These are phyloP conservation scores for Cephus nigrinus DNA, from an alignment of 2,888 invertebrate genomes.

Conservation along the genomic window DNA sequence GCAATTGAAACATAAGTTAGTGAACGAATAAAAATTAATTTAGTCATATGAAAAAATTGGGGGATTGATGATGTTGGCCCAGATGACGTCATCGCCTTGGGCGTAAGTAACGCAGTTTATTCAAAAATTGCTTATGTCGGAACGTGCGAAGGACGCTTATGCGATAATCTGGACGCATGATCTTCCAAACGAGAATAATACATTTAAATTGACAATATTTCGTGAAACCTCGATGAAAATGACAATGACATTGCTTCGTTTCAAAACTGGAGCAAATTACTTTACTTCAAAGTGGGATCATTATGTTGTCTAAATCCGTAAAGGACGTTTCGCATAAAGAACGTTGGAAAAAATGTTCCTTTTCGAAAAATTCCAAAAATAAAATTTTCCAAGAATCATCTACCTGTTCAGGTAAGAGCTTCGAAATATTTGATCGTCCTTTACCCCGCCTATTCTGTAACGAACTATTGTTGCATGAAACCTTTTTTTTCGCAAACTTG, in stretches of 20 bases:
- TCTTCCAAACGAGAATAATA: background rate
- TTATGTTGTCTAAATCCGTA: too few relatives aligned
- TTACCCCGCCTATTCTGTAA: background rate
- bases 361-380: background rate
- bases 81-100: too few relatives aligned
- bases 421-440: background rate
- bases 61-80: too few relatives aligned
- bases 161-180: background rate
- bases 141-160: slow-evolving; percentile 1
- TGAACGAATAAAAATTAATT: too few relatives aligned
- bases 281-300: too few relatives aligned
- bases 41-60: too few relatives aligned
- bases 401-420: slow-evolving; percentile 1
- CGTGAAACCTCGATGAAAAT: background rate
- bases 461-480: background rate
- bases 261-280: slow-evolving; percentile 1
- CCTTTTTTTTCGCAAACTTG: background rate
- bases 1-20: background rate
- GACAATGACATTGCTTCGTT: background rate
- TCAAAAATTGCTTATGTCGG: background rate
- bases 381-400: background rate
- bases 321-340: too few relatives aligned
- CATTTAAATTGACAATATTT: background rate
- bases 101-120: too few relatives aligned
- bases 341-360: background rate